Percentiles rank a stretch among this genome's conserved stretches.
Conservation (phyloP, 2,888 invertebrate genomes). For the Calameuta pallipes region DNA sequence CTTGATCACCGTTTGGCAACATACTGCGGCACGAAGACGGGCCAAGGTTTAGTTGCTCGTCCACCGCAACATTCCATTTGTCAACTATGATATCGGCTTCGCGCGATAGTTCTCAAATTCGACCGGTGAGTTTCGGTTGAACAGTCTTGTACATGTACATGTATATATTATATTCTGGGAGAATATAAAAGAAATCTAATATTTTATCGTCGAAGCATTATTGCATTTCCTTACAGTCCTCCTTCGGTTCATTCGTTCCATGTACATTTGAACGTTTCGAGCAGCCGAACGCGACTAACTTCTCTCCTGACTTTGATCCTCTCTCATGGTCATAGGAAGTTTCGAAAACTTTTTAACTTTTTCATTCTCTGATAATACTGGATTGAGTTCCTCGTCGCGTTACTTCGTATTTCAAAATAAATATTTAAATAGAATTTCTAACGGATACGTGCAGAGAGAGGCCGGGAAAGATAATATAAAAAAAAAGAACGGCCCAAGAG, state of each 20-base stretch:
- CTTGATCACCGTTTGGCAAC: not conserved
- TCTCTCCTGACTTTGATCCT: not conserved
- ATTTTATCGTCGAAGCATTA: slow-evolving; percentile 39
- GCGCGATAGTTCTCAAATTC: not conserved
- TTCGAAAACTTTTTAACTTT: not conserved
- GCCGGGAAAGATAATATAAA: not conserved
- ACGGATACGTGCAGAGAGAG: not conserved
- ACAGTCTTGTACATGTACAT: slow-evolving; percentile 9
- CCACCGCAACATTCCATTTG: not conserved
- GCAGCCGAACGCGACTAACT: not conserved
- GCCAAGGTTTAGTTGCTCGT: not conserved
- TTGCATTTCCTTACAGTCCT: not conserved
- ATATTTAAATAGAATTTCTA: not conserved
- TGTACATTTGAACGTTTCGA: not conserved
- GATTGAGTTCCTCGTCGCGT: not conserved
- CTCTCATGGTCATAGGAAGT: not conserved
- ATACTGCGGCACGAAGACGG: not conserved
- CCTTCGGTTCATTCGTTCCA: not conserved
- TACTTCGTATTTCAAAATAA: not conserved
- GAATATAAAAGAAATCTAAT: slow-evolving; percentile 47
- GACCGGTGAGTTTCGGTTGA: not conserved
- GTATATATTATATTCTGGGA: slow-evolving; percentile 52
- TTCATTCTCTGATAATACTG: not conserved
- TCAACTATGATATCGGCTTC: not conserved
- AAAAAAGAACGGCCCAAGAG: not conserved